Conservation (phyloP, 2,797 vertebrate species). For the Myotis vivesi region DNA sequence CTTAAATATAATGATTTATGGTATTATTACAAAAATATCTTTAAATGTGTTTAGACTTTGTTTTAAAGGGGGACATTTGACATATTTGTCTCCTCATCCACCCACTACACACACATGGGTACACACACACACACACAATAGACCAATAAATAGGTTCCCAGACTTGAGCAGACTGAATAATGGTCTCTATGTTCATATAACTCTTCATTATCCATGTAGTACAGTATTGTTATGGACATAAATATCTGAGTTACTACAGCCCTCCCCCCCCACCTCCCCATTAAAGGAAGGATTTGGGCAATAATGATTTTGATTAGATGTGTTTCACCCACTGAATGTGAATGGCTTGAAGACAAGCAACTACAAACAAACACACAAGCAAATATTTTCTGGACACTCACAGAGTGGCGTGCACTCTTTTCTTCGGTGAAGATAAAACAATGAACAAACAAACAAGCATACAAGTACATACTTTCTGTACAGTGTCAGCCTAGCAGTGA, state of each 20-base stretch:
- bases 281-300: neutral
- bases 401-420: neutral
- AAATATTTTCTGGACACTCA: neutral
- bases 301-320: neutral
- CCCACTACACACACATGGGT: neutral
- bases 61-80: neutral
- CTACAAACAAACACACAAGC: neutral
- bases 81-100: neutral
- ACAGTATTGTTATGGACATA: neutral
- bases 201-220: neutral
- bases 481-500: neutral
- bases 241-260: neutral
- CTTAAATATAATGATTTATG: neutral
- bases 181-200: neutral
- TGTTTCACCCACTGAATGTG: neutral
- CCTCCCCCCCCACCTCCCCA: rapidly evolving
- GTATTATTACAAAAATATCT: neutral
- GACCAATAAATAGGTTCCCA: neutral
- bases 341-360: neutral
- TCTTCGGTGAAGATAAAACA: neutral
- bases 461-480: neutral
- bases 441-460: neutral
- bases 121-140: neutral
- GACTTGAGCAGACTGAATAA: neutral
- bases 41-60: neutral